Evolutionary conservation across 2,888 invertebrate genomes (phyloP).

Genomic region (Syrphus vitripennis): DNA sequence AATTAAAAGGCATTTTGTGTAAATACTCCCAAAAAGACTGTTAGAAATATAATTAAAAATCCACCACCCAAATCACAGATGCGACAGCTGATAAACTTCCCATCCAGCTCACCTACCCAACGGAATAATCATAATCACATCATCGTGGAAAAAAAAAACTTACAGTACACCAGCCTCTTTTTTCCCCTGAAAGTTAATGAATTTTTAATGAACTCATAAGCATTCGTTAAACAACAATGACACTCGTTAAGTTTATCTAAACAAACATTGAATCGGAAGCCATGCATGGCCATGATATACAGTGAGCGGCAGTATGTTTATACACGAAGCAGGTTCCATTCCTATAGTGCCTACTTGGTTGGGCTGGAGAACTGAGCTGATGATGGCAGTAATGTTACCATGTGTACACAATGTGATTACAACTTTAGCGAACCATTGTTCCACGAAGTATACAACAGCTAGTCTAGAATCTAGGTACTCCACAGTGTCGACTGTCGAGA

Average conservation of each 20-base stretch:
- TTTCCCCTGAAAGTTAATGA: slow-evolving; percentile 45
- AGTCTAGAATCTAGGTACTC: neutral
- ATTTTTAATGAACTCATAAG: slow-evolving; percentile 69
- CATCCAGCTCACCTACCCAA: neutral
- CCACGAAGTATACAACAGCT: neutral
- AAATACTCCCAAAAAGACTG: neutral
- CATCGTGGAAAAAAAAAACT: neutral
- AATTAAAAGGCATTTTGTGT: neutral
- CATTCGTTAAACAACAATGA: slow-evolving; percentile 65
- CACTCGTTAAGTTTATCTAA: slow-evolving; percentile 62
- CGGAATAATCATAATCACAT: slow-evolving; percentile 9
- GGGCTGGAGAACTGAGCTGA: neutral
- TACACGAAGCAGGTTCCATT: slow-evolving; percentile 12
- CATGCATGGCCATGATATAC: slow-evolving; percentile 35
- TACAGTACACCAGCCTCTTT: neutral
- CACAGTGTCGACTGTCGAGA: neutral
- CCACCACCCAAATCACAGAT: slow-evolving; percentile 44
- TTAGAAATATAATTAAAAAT: slow-evolving; percentile 3
- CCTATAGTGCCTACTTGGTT: neutral
- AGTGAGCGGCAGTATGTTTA: neutral
- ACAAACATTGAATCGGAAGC: slow-evolving; percentile 52
- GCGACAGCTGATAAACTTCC: slow-evolving; percentile 47
- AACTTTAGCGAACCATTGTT: slow-evolving; percentile 26
- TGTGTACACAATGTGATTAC: slow-evolving; percentile 31
- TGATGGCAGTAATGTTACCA: slow-evolving; percentile 34